Percentiles rank a stretch among this genome's conserved stretches.
These are phyloP conservation scores for Myotis daubentonii DNA, from an alignment of 2,797 vertebrate genomes.

Conservation along the genomic window DNA sequence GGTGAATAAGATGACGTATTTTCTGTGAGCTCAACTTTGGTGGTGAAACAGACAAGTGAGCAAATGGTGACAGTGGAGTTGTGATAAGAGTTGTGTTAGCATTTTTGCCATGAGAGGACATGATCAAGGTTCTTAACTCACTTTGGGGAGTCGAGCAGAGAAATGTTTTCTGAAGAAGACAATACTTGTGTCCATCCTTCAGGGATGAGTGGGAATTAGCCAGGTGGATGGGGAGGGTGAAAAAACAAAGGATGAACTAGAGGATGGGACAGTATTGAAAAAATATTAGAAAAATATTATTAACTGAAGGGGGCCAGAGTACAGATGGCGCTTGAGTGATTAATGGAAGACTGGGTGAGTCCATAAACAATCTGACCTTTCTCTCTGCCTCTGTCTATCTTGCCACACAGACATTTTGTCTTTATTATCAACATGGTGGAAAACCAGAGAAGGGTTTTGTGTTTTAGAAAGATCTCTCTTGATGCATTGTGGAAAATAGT, in stretches of 20 bases:
- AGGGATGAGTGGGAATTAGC: not conserved
- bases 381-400: not conserved
- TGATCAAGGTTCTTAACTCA: not conserved
- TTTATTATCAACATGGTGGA: not conserved
- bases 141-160: not conserved
- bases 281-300: not conserved
- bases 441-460: not conserved
- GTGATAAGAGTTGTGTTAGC: not conserved
- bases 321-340: not conserved
- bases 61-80: not conserved
- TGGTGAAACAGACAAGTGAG: not conserved
- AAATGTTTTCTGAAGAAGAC: constrained; percentile 25
- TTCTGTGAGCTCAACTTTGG: not conserved
- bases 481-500: not conserved
- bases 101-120: not conserved
- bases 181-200: not conserved
- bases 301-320: not conserved
- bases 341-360: not conserved
- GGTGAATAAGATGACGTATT: not conserved
- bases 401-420: not conserved
- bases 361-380: not conserved
- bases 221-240: not conserved
- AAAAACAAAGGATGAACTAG: not conserved
- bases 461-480: not conserved
- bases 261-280: not conserved